These are phyloP conservation scores for Borostomias antarcticus DNA, from an alignment of 2,797 vertebrate genomes.

Conservation along the genomic window DNA sequence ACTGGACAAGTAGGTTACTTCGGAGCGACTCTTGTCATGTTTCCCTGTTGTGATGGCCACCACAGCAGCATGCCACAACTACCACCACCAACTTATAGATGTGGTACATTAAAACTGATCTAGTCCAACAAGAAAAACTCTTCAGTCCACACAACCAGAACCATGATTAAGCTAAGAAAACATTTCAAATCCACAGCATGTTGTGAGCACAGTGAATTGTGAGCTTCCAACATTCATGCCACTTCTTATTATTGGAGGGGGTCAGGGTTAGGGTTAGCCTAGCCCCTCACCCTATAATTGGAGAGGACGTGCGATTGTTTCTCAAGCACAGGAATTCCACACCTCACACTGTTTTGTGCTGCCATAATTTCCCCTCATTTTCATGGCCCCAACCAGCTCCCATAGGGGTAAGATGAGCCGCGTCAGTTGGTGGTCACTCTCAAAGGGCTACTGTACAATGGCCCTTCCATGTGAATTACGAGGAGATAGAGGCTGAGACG, in stretches of 20 bases:
- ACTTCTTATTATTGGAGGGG: not conserved
- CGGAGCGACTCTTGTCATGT: too few relatives aligned
- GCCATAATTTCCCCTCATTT: not conserved
- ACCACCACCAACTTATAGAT: too few relatives aligned
- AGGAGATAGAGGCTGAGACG: not conserved
- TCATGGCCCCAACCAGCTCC: not conserved
- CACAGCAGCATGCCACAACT: too few relatives aligned
- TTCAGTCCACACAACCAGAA: too few relatives aligned
- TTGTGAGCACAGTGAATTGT: not conserved
- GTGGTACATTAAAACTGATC: too few relatives aligned
- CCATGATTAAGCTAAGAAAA: not conserved
- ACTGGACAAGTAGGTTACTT: too few relatives aligned
- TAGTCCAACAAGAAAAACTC: too few relatives aligned
- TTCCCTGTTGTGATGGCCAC: too few relatives aligned
- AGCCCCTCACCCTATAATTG: too few relatives aligned
- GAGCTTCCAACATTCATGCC: not conserved
- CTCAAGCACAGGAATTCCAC: not conserved
- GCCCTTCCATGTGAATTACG: constrained; percentile 12
- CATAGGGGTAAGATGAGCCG: not conserved
- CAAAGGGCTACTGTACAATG: constrained; percentile 16
- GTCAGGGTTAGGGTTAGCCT: too few relatives aligned
- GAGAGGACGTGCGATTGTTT: not conserved
- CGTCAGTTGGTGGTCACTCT: constrained; percentile 10
- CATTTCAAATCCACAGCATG: not conserved
- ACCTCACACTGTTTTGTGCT: not conserved